These are phyloP conservation scores for Colossoma macropomum DNA, from an alignment of 2,113 vertebrate genomes.

Conservation along the genomic window DNA sequence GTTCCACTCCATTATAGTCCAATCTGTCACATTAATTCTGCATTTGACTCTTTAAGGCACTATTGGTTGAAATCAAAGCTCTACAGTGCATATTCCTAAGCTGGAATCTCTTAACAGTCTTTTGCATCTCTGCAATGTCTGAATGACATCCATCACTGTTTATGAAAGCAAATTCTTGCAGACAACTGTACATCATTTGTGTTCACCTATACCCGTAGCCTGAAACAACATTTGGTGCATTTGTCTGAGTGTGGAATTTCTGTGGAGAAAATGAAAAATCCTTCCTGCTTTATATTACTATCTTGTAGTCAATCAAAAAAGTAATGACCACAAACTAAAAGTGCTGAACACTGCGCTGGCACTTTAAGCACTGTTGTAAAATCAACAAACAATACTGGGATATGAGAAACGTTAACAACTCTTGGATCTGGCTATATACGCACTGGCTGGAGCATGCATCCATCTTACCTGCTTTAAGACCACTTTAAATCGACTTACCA, in stretches of 20 bases:
- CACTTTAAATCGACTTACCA: not conserved
- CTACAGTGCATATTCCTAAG: slow-evolving; percentile 7
- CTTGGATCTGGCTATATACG: not conserved
- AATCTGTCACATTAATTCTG: slow-evolving; percentile 31
- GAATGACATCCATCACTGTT: not conserved
- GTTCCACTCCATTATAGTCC: slow-evolving; percentile 31
- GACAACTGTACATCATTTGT: not conserved
- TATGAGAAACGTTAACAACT: not conserved
- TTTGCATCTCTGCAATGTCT: not conserved
- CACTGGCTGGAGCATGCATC: not conserved
- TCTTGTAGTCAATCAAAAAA: not conserved
- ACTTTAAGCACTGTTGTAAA: not conserved
- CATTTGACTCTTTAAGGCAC: slow-evolving; percentile 24
- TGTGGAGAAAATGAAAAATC: not conserved
- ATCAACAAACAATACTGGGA: not conserved
- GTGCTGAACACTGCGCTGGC: not conserved
- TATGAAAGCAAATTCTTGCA: not conserved
- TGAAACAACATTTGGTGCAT: not conserved
- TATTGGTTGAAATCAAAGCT: not conserved
- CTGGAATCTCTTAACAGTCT: not conserved
- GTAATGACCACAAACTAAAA: not conserved
- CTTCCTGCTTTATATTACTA: not conserved
- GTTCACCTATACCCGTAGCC: too few species aligned
- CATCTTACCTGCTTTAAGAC: not conserved
- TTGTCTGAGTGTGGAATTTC: not conserved